A percentile compares a stretch with the other conserved stretches of the same genome.
Evolutionary conservation across 2,113 vertebrate species (phyloP).

Genomic region (Passer domesticus): DNA sequence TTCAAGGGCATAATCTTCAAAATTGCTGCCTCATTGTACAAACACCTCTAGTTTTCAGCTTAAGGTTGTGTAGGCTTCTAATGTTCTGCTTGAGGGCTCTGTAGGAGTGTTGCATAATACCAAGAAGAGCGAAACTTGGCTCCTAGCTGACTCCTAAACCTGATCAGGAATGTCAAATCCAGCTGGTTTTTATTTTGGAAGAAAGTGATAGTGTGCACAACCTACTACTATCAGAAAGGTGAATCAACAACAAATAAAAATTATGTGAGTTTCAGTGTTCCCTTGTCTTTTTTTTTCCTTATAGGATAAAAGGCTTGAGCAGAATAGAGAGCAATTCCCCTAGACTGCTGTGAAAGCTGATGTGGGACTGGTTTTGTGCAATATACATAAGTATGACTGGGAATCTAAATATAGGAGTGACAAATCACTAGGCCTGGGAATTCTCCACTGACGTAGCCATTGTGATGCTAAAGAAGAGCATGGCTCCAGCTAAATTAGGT

Average conservation of each 20-base stretch:
- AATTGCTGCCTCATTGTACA: conserved; percentile 35
- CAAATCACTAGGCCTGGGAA: conserved; percentile 8
- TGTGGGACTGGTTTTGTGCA: background rate
- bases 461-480: background rate
- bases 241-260: background rate
- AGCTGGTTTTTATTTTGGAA: background rate
- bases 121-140: background rate
- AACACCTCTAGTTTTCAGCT: conserved; percentile 31
- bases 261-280: background rate
- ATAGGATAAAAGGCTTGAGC: background rate
- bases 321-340: background rate
- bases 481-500: conserved; percentile 37
- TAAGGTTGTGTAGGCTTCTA: conserved; percentile 6
- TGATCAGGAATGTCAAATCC: background rate
- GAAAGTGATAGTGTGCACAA: background rate
- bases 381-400: background rate
- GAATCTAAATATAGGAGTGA: conserved; percentile 16
- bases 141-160: background rate
- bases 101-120: background rate
- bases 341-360: background rate
- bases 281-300: background rate
- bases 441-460: background rate
- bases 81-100: conserved; percentile 18
- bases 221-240: background rate
- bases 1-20: conserved; percentile 37